These are phyloP conservation scores for Polyodon spathula DNA, from an alignment of 2,113 vertebrate species.

Conservation along the genomic window DNA sequence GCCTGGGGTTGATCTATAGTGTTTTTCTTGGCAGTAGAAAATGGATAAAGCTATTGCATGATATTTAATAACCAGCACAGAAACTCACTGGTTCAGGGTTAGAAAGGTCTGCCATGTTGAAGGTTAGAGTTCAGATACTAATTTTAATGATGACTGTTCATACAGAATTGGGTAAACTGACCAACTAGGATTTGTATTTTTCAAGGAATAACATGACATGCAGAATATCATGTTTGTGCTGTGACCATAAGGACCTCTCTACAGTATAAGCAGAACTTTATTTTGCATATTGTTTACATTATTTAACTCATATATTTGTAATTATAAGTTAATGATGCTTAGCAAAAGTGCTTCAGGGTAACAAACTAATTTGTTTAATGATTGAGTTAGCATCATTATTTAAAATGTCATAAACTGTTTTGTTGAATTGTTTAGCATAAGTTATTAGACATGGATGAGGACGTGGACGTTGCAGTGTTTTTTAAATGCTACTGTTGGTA, in stretches of 20 bases:
- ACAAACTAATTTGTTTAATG: constrained; percentile 38
- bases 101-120: no score
- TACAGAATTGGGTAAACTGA: no score
- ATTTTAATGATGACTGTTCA: no score
- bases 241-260: no score
- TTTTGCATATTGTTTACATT: constrained; percentile 39
- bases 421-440: constrained; percentile 23
- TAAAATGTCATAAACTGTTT: constrained; percentile 20
- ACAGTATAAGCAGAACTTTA: background rate
- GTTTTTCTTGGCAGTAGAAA: background rate
- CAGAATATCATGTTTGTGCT: no score
- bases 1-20: background rate
- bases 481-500: constrained; percentile 41
- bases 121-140: no score
- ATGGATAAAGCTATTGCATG: background rate
- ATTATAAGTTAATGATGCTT: constrained; percentile 33
- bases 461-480: constrained; percentile 9
- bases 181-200: no score
- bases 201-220: no score
- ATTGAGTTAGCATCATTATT: constrained; percentile 23
- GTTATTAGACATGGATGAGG: constrained; percentile 17
- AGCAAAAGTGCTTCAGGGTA: constrained; percentile 30
- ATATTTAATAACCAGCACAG: no score
- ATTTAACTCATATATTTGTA: constrained; percentile 28
- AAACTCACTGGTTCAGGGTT: no score